Conservation (phyloP, 35 echinoderm and acorn worm species). For the Lytechinus pictus region DNA sequence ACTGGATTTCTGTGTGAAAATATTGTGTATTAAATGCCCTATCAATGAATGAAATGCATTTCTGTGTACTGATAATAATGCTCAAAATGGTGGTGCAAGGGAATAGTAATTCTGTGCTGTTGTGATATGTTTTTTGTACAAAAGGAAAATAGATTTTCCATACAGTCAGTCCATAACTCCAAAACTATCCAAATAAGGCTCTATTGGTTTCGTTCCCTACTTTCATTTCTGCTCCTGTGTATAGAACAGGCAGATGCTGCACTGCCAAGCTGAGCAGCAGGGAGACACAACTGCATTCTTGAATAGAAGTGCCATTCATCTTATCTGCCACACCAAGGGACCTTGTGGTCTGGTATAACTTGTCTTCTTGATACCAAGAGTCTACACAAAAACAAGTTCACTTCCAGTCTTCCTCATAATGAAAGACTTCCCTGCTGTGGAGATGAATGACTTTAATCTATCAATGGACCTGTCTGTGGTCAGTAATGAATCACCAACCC, state of each 20-base stretch:
- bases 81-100: too few relatives aligned
- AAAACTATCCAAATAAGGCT: background rate
- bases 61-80: too few relatives aligned
- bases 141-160: background rate
- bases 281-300: background rate
- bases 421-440: constrained; percentile 7
- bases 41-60: too few relatives aligned
- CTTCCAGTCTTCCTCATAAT: background rate
- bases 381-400: background rate
- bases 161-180: background rate
- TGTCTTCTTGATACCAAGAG: background rate
- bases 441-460: background rate
- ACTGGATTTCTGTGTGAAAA: too few relatives aligned
- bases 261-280: background rate
- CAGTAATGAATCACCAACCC: background rate
- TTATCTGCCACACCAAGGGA: background rate
- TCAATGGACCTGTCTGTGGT: constrained; percentile 1
- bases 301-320: constrained; percentile 1
- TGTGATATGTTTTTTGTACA: background rate
- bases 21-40: too few relatives aligned
- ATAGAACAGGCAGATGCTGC: background rate
- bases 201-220: background rate
- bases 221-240: background rate
- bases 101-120: too few relatives aligned
- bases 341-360: background rate